Conservation (phyloP, 2,797 vertebrate species). For the Brachymystax lenok region DNA sequence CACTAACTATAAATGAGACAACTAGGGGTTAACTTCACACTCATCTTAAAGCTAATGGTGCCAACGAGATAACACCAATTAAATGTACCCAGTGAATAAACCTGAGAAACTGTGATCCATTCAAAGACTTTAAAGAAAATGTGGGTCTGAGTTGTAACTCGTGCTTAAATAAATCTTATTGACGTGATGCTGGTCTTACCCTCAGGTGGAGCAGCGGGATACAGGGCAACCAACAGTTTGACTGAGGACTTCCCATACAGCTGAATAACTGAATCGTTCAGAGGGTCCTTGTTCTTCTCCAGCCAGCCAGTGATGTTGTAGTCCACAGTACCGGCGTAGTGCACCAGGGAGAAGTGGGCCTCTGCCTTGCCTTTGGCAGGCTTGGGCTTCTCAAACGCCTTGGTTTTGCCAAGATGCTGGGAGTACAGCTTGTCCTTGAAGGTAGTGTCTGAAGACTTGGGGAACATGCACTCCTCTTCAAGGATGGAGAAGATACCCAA, state of each 20-base stretch:
- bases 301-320: constrained; percentile 86
- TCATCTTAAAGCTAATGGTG: not conserved
- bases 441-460: constrained; percentile 83
- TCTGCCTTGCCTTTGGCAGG: constrained; percentile 82
- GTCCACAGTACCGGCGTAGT: constrained; percentile 90
- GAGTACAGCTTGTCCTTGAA: constrained; percentile 85
- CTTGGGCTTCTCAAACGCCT: constrained; percentile 85
- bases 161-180: no score
- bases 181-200: not conserved
- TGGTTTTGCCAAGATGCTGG: constrained; percentile 81
- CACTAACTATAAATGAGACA: no score
- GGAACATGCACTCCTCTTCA: constrained; percentile 88
- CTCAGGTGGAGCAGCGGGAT: not conserved
- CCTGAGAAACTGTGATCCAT: not conserved
- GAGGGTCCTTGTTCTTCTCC: constrained; percentile 84
- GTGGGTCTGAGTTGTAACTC: not conserved
- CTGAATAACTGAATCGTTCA: constrained; percentile 73
- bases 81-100: not conserved
- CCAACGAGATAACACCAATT: not conserved
- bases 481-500: constrained; percentile 85
- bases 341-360: constrained; percentile 81
- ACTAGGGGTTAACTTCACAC: not conserved
- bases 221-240: not conserved
- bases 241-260: not conserved
- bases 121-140: not conserved